Base-by-base conservation (phyloP, 2,113 vertebrate species). In the Empidonax alnorum region DNA sequence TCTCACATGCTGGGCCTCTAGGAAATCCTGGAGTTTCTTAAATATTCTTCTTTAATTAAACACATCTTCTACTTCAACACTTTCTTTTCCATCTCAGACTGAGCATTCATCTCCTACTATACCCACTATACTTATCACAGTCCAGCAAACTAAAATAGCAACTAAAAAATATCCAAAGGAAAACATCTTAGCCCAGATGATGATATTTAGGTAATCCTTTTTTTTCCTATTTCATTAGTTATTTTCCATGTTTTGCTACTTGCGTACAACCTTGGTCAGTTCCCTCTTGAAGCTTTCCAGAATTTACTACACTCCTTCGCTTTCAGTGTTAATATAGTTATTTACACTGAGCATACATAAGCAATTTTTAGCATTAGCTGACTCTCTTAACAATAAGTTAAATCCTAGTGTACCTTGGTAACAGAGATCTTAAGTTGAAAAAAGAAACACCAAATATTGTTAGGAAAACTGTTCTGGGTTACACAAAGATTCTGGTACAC, bases 161-260 rank as follows among this genome's bases (percentile, higher is more conserved):
- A 52, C 16, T 49, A 22, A 35, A 62, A 72, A 41, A 35, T 8
- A 49, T 7, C 15, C 23, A 19, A 10, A 67, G 42, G 16, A 65
- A 81, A 82, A 84, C 12, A 41, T 7, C 42, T 66, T 42, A 55
- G 14, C 30, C 47, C 24, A 50, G 23, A n/a, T 9, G 3, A 39
- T 4, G 1, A n/a, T 30, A 66, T 37, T 76, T 27, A 50, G 12
- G n/a, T 14, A 73, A 61, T 50, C 11, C 1, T 1, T 1, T 7
- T 24, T 78, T 86, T 56, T 56, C 6, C 11, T 27, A 18, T 23
- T 52, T 73, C 31, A 20, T 47, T 31, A 53, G 8, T 30, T 47
- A 28, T 21, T 50, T 75, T 72, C 16, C 14, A 58, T 11, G 7
- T 21, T 35, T 20, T 0, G 3, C 33, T 35, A 68, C 23, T 72